Evolutionary conservation across 2,888 invertebrate genomes (phyloP).

Genomic region (Meteorus cinctellus): DNA sequence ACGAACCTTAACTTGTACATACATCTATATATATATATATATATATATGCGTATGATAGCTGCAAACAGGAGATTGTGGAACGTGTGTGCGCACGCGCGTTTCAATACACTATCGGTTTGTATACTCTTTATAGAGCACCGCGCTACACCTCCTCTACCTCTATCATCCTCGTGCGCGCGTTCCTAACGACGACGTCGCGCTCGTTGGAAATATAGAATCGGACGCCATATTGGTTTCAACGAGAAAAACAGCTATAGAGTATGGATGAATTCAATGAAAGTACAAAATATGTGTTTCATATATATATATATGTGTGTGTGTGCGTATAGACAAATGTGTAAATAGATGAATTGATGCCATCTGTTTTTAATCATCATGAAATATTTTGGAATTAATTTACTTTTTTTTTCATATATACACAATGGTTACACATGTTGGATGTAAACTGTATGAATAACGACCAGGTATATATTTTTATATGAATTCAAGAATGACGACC

Average conservation of each 20-base stretch:
- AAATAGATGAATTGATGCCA: neutral
- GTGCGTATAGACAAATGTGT: neutral
- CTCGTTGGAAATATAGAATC: constrained; percentile 12
- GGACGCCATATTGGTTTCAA: constrained; percentile 25
- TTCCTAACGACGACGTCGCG: constrained; percentile 23
- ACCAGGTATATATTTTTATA: too few relatives aligned
- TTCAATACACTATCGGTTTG: neutral
- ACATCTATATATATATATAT: neutral
- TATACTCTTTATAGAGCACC: constrained; percentile 2
- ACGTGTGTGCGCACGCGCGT: neutral
- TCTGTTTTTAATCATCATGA: neutral
- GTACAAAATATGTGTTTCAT: neutral
- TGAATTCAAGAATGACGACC: neutral
- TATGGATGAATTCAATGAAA: neutral
- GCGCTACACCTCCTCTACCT: neutral
- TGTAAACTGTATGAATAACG: too few relatives aligned
- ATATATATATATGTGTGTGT: neutral
- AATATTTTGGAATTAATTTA: too few relatives aligned
- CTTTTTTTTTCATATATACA: too few relatives aligned
- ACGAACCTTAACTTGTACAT: neutral
- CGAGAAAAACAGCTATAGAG: neutral
- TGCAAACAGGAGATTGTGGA: neutral
- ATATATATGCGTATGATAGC: constrained; percentile 3
- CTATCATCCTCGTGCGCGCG: constrained; percentile 24
- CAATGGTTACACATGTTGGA: too few relatives aligned